Conservation (phyloP, 2,113 vertebrate species). For the Corydoras maculifer region DNA sequence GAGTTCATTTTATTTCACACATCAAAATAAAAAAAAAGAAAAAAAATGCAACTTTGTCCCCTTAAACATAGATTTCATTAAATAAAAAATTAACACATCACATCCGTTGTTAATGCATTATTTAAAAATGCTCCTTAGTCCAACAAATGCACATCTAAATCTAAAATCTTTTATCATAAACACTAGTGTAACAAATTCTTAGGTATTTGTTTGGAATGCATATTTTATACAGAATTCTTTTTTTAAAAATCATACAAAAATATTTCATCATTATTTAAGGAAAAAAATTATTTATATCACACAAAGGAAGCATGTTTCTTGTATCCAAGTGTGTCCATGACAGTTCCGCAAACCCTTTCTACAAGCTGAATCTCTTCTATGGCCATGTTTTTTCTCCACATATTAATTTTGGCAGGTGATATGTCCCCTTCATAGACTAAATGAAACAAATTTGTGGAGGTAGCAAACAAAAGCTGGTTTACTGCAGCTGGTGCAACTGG, state of each 20-base stretch:
- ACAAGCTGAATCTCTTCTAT: slow-evolving; percentile 67
- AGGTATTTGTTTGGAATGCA: too few species aligned
- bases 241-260: not conserved
- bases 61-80: too few species aligned
- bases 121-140: too few species aligned
- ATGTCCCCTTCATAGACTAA: slow-evolving; percentile 80
- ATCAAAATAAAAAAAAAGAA: too few species aligned
- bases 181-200: too few species aligned
- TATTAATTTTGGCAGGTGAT: slow-evolving; percentile 65
- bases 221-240: too few species aligned
- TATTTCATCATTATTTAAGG: not conserved
- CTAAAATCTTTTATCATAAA: too few species aligned
- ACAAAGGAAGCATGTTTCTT: slow-evolving; percentile 58
- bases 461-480: slow-evolving; percentile 83
- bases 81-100: too few species aligned
- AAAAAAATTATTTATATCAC: slow-evolving; percentile 3
- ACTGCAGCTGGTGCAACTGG: slow-evolving; percentile 75
- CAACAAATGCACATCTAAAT: too few species aligned
- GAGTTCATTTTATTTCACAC: too few species aligned
- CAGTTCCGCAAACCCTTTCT: slow-evolving; percentile 71
- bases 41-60: too few species aligned
- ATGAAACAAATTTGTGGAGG: slow-evolving; percentile 78
- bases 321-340: slow-evolving; percentile 77
- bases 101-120: too few species aligned
- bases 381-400: slow-evolving; percentile 73